Evolutionary conservation across 1,140 invertebrate species (phyloP), one percentile per base, ranked within the genome.

Genomic region (Neelides sp.): DNA sequence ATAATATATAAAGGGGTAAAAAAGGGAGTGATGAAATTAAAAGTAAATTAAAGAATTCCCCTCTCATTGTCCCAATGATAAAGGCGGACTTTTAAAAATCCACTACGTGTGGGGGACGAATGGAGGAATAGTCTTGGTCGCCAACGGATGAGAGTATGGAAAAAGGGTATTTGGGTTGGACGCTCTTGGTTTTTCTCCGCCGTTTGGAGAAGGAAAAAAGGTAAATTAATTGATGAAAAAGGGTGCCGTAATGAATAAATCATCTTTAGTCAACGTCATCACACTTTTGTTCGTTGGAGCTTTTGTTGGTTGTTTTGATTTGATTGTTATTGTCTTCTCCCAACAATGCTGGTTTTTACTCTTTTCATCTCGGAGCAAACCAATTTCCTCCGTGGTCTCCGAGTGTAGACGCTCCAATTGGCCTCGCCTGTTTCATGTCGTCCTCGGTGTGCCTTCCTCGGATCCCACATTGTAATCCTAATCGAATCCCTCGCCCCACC

Each of bases 181-280:
- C 46, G 26, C 10, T 15, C 17, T 26, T 48, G 26, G 17, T 34
- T 47, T 23, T 35, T 35, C 30, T 47, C 37, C 0, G 46, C 19
- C 24, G 17, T 48, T 17, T 10, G 46, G 34, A 36, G 24, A 23
- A 8, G 46, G 48, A 52, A 51, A 52, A 55, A 55, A 48, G 44
- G 49, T 51, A 55, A 55, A 55, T 55, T 55, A 55, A 55, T 55
- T 55, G 54, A 55, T 48, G 54, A 55, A 48, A 54, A 55, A 55
- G 49, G 54, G 48, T 55, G 46, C 48, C 45, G 43, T 55, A 51
- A 51, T 55, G 48, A 55, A 55, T 55, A 55, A 55, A 55, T 55
- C 54, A 55, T 51, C 54, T 55, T 50, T 52, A 48, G 41, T 48
- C 54, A 47, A 51, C 54, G 48, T 55, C 49, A 51, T 55, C 49